These are phyloP conservation scores for Brachynemurus nebulosus DNA, from an alignment of 2,888 invertebrate genomes.

Conservation along the genomic window DNA sequence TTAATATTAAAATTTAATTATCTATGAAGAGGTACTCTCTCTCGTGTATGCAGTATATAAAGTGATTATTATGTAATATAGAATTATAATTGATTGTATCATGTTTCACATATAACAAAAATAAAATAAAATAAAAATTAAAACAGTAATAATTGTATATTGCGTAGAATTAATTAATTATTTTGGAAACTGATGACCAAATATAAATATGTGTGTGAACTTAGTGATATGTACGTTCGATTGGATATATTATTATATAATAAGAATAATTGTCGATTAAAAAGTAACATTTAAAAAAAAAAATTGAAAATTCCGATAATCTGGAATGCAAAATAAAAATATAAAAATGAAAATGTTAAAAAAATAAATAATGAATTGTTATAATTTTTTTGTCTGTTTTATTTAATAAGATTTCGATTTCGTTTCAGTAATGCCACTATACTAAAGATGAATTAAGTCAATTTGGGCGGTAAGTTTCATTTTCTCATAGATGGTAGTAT, in stretches of 20 bases:
- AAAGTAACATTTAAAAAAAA: neutral
- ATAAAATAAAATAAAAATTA: no score
- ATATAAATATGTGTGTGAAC: neutral
- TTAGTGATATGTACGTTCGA: neutral
- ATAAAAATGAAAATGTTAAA: conserved; percentile 2
- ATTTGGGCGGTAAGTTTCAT: no score
- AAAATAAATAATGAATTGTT: conserved; percentile 1
- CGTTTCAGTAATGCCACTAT: no score
- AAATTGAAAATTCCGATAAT: neutral
- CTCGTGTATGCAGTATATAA: no score
- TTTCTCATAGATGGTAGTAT: no score
- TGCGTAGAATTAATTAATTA: neutral
- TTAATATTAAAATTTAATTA: neutral
- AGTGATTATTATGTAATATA: no score
- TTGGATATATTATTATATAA: neutral
- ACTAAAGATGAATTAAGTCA: no score
- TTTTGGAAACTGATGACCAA: neutral
- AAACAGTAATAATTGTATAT: neutral
- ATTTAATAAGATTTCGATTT: no score
- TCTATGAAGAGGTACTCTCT: no score
- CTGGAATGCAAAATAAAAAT: neutral
- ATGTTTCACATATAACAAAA: no score
- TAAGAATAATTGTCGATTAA: neutral
- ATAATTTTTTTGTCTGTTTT: no score
- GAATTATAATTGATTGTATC: no score